Conservation (phyloP, 2,797 vertebrate genomes). For the Syncerus caffer region DNA sequence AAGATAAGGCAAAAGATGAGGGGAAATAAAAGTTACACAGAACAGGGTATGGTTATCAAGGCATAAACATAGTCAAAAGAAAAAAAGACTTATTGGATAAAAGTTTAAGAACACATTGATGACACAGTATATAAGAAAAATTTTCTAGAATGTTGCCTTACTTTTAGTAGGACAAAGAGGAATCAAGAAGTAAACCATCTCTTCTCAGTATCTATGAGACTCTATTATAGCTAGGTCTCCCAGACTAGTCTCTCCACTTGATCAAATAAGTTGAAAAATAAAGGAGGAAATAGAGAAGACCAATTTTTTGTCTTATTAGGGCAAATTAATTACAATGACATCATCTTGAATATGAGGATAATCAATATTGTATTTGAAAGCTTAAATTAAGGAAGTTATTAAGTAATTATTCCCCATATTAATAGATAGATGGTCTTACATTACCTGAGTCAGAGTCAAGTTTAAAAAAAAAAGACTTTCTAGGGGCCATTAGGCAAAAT, state of each 20-base stretch:
- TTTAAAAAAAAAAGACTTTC: neutral
- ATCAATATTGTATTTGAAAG: neutral
- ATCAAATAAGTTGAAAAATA: neutral
- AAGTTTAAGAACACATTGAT: neutral
- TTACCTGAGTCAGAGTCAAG: neutral
- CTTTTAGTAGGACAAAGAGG: neutral
- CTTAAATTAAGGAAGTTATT: neutral
- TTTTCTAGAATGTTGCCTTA: neutral
- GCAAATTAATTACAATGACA: neutral
- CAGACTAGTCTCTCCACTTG: neutral
- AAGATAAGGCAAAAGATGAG: neutral
- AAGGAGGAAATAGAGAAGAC: neutral
- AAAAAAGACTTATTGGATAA: neutral
- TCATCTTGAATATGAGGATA: neutral
- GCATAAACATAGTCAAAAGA: neutral
- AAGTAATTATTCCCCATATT: neutral
- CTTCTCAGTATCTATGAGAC: neutral
- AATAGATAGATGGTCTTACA: neutral
- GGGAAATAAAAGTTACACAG: neutral
- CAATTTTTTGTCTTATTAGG: neutral
- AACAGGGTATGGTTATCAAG: neutral
- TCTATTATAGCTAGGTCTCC: neutral
- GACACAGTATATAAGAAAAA: neutral
- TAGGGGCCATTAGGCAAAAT: neutral
- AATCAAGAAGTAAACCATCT: neutral